Evolutionary conservation across 2,888 invertebrate genomes (phyloP).

Genomic region (Trisateles emortualis): DNA sequence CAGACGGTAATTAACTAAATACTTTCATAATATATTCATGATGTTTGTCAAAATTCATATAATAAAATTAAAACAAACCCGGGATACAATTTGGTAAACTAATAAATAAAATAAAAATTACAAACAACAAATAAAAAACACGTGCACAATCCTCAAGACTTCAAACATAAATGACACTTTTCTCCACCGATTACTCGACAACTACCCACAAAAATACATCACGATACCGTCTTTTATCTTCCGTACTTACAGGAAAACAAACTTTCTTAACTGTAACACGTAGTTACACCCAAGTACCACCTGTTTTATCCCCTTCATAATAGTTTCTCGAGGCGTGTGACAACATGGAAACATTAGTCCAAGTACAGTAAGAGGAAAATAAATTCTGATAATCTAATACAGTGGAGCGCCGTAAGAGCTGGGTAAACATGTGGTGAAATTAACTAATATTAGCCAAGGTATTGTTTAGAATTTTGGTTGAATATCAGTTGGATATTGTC

Average conservation of each 20-base stretch:
- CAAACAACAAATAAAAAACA: too few species aligned
- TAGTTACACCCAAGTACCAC: constrained; percentile 45
- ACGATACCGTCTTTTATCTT: constrained; percentile 26
- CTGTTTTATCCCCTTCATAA: constrained; percentile 54
- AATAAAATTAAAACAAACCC: too few species aligned
- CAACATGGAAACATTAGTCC: constrained; percentile 51
- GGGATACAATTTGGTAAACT: too few species aligned
- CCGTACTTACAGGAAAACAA: constrained; percentile 44
- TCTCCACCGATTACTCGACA: constrained; percentile 13
- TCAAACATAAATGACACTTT: constrained; percentile 31
- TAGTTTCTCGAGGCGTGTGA: constrained; percentile 49
- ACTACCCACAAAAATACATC: constrained; percentile 37
- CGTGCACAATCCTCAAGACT: constrained; percentile 17
- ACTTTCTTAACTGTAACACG: constrained; percentile 47
- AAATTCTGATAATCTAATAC: constrained; percentile 77
- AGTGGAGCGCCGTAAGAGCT: constrained; percentile 56
- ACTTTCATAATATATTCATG: too few species aligned
- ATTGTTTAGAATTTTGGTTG: constrained; percentile 9
- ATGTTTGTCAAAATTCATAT: too few species aligned
- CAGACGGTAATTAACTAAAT: too few species aligned
- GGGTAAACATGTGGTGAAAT: constrained; percentile 71
- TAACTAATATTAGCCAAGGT: constrained; percentile 62
- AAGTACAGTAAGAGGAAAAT: constrained; percentile 58
- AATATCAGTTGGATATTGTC: constrained; percentile 12
- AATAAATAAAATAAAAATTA: too few species aligned